phyloP scores from a whole-genome alignment of 2,113 vertebrate species.

The Rousettus leschenaultii region DNA sequence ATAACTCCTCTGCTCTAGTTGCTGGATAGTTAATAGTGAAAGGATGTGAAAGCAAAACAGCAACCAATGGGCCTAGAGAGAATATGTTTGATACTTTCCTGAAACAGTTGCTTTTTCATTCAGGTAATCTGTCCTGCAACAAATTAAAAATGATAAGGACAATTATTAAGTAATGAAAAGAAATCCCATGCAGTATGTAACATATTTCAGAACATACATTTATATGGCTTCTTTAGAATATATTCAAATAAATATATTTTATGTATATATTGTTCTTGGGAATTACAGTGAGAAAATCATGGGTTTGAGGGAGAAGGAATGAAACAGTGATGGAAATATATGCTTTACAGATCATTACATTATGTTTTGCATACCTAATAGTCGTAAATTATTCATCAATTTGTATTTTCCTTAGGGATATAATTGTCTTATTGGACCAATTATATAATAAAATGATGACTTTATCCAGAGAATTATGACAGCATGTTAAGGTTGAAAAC shows the following conservation, averaged over 20 bases:
- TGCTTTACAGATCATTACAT: not conserved
- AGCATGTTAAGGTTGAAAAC: not conserved
- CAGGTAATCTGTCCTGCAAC: slow-evolving; percentile 41
- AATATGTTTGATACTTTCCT: not conserved
- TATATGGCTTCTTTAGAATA: not conserved
- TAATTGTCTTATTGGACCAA: not conserved
- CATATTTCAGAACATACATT: slow-evolving; percentile 46
- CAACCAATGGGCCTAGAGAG: not conserved
- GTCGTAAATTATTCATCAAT: not conserved
- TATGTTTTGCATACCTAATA: not conserved
- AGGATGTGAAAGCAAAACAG: slow-evolving; percentile 47
- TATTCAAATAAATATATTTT: not conserved
- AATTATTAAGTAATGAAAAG: slow-evolving; percentile 60
- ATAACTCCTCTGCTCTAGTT: not conserved
- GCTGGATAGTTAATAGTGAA: slow-evolving; percentile 7
- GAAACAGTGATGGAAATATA: not conserved
- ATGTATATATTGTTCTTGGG: not conserved
- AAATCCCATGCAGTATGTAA: slow-evolving; percentile 38
- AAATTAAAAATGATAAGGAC: slow-evolving; percentile 57
- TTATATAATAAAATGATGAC: not conserved
- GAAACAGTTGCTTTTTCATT: slow-evolving; percentile 36
- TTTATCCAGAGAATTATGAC: not conserved
- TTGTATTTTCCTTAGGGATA: not conserved
- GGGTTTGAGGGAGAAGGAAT: not conserved
- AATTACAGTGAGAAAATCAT: not conserved